Base-by-base conservation (phyloP, 2,888 invertebrate genomes). In the Trimorus sp. region DNA sequence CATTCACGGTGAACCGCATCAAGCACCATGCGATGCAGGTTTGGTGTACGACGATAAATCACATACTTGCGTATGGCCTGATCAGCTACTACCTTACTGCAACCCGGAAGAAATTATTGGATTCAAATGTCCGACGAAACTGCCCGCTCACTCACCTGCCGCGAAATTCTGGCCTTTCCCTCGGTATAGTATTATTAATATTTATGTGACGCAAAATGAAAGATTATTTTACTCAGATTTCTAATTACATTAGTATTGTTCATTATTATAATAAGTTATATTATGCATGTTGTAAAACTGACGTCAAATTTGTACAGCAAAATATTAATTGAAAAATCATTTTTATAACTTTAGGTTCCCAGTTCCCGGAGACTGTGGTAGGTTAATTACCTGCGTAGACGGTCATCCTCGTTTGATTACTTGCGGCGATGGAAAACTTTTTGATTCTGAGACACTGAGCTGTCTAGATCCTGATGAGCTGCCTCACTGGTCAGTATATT, bases 141-240 rank as follows among this genome's bases (percentile, higher is more conserved):
- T 97, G 58, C 96, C 97, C 42, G 94, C 96, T 6, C 94, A 96
- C 90, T 95, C 96, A 14, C 94, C 95, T 76, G 95, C 97, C 5
- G 97, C 97, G 66, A 96, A 96, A 91, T 98, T 97, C 94, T 97
- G 97, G 96, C 98, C 98, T 0, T 97, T 95, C 94, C 98, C 98
- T 42, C 94, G 98, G 85, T 91, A 87, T 11, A 9, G 9, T 63
- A 7, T n/a, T 40, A 51, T 51, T 16, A 63, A 51, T 51, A 63
- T 51, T 63, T 26, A 37, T 37, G 37, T 49, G 36, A 26, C 26
- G n/a, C n/a, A n/a, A n/a, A n/a, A n/a, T n/a, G n/a, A n/a, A n/a
- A n/a, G 2, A 26, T 26, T 26, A 26, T 26, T 26, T 26, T 26
- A 26, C 4, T 26, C 26, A 26, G n/a, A n/a, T n/a, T n/a, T n/a